Conservation (phyloP, 64 coral and sea anemone genomes). For the Montipora foliosa region DNA sequence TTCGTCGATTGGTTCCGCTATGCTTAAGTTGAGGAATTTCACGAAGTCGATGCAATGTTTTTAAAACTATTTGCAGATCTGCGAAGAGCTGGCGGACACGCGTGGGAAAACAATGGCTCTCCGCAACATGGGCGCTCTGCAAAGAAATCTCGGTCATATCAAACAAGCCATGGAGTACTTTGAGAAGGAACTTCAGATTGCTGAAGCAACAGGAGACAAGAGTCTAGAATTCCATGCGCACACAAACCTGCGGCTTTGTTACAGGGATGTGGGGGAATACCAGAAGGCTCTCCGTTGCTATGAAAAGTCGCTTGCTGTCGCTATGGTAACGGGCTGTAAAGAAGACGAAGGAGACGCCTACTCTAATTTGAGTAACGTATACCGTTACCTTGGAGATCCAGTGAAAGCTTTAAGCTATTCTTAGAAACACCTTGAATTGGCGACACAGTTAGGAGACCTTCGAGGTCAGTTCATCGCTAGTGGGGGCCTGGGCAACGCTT, state of each 20-base stretch:
- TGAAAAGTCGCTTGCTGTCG: constrained; percentile 20
- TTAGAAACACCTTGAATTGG: constrained; percentile 1
- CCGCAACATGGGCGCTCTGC: not conserved
- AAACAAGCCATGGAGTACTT: constrained; percentile 16
- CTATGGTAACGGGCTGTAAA: constrained; percentile 9
- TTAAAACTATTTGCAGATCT: not conserved
- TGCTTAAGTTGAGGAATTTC: not conserved
- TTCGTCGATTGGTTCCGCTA: not conserved
- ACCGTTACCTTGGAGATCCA: constrained; percentile 10
- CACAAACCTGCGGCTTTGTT: constrained; percentile 13
- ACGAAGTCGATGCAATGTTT: not conserved
- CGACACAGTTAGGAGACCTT: not conserved
- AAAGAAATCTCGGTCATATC: constrained; percentile 4
- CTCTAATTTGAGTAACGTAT: constrained; percentile 12
- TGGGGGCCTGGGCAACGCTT: not conserved
- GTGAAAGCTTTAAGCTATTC: not conserved
- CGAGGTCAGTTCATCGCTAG: constrained; percentile 14
- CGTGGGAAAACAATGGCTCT: not conserved
- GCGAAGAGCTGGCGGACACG: constrained; percentile 16
- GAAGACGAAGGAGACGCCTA: not conserved
- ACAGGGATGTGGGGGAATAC: constrained; percentile 11
- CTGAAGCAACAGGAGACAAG: not conserved
- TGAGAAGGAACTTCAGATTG: not conserved
- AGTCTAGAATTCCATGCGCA: constrained; percentile 4
- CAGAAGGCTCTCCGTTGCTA: not conserved